Conservation (phyloP, 2,888 invertebrate species). For the Cotesia congregata region DNA sequence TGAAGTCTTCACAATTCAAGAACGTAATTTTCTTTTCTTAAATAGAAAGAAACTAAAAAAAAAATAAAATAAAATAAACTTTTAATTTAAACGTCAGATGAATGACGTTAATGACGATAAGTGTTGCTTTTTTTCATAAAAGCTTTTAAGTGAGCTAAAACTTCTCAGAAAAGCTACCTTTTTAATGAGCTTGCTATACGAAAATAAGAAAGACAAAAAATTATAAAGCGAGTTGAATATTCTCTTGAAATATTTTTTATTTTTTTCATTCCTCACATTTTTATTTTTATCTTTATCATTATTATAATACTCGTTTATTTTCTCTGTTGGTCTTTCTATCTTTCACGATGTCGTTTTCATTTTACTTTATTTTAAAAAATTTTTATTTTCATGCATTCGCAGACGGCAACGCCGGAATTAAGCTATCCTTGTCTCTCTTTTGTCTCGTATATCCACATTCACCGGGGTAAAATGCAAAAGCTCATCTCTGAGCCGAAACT, state of each 20-base stretch:
- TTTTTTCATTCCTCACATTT: constrained; percentile 18
- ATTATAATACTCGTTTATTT: constrained; percentile 20
- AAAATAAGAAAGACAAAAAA: not conserved
- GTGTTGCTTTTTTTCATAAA: constrained; percentile 31
- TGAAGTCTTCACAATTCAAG: not conserved
- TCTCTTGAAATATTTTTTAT: constrained; percentile 14
- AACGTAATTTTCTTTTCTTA: not conserved
- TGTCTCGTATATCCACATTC: constrained; percentile 44
- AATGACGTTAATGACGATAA: constrained; percentile 41
- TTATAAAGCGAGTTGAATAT: constrained; percentile 11
- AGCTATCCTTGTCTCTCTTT: constrained; percentile 30
- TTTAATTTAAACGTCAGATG: constrained; percentile 39
- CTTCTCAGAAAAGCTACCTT: constrained; percentile 21
- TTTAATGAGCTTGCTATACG: constrained; percentile 33
- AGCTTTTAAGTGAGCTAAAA: constrained; percentile 23
- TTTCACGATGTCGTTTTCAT: constrained; percentile 11
- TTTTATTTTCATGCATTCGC: not conserved
- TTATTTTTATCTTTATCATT: constrained; percentile 20
- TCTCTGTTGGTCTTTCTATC: constrained; percentile 13
- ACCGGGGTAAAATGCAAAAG: constrained; percentile 48
- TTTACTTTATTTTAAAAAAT: constrained; percentile 8
- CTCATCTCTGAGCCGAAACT: not conserved
- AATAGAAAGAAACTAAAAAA: not conserved
- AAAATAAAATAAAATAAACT: constrained; percentile 20
- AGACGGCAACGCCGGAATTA: constrained; percentile 1